Percentiles rank a stretch among this genome's conserved stretches.
These are phyloP conservation scores for Microctenopoma stevenorrisi DNA, from an alignment of 2,797 vertebrate genomes.

Conservation along the genomic window DNA sequence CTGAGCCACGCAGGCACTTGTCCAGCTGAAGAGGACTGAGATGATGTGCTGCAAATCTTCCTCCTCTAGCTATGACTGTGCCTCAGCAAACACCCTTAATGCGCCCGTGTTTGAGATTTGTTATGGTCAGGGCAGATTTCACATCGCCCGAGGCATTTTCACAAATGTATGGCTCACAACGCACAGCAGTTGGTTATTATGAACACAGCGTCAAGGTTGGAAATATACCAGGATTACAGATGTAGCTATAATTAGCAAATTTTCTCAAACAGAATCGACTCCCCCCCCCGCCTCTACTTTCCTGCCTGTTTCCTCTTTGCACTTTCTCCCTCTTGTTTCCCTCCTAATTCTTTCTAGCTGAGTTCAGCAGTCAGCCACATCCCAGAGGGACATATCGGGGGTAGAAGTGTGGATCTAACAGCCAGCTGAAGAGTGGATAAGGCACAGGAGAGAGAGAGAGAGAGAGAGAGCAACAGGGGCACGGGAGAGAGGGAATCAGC, in stretches of 20 bases:
- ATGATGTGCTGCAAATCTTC: slow-evolving; percentile 4
- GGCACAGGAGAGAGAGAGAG: slow-evolving; percentile 7
- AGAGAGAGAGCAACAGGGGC: background rate
- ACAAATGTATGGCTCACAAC: slow-evolving; percentile 5
- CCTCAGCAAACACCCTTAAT: slow-evolving; percentile 18
- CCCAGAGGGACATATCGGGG: slow-evolving; percentile 51
- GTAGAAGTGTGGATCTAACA: slow-evolving; percentile 57
- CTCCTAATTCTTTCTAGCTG: slow-evolving; percentile 42
- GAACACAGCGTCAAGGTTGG: slow-evolving; percentile 12
- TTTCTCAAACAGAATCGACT: background rate
- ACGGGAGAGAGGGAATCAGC: slow-evolving; percentile 25
- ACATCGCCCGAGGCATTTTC: slow-evolving; percentile 6
- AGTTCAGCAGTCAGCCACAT: slow-evolving; percentile 58
- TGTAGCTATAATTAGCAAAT: background rate
- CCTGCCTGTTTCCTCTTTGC: background rate
- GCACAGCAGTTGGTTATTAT: slow-evolving; percentile 1
- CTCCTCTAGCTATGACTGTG: slow-evolving; percentile 22
- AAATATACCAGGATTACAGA: background rate
- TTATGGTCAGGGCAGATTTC: slow-evolving; percentile 32
- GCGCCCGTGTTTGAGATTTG: slow-evolving; percentile 13
- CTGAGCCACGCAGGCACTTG: too few relatives aligned
- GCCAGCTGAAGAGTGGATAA: slow-evolving; percentile 31
- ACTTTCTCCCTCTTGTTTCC: background rate
- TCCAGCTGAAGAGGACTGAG: background rate
- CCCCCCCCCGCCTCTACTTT: background rate